Conservation (phyloP, 2,888 invertebrate genomes). For the Protophormia terraenovae region DNA sequence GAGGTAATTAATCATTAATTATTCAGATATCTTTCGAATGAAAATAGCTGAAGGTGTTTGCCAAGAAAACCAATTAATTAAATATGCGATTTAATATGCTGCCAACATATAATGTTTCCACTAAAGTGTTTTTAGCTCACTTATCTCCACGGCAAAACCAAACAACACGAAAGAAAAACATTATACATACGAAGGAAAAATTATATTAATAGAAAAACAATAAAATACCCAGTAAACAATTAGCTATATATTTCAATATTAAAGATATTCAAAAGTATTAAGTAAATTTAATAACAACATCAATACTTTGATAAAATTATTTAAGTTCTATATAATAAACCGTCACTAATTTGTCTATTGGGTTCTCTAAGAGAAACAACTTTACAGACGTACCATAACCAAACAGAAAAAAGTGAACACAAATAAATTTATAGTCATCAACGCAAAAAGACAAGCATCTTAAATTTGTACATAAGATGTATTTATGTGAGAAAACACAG, state of each 20-base stretch:
- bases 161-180: constrained; percentile 3
- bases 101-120: constrained; percentile 61
- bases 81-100: constrained; percentile 64
- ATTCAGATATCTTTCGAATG: constrained; percentile 66
- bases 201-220: neutral
- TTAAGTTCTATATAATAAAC: too few species aligned
- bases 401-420: neutral
- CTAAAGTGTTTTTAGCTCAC: constrained; percentile 6
- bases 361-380: neutral
- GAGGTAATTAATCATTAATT: constrained; percentile 77
- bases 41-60: constrained; percentile 71
- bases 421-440: constrained; percentile 43
- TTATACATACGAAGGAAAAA: neutral
- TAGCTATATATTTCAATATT: neutral
- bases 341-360: neutral
- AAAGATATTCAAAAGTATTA: neutral
- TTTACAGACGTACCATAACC: neutral
- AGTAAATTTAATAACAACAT: neutral
- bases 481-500: neutral
- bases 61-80: constrained; percentile 69
- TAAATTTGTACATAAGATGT: neutral
- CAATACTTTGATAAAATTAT: too few species aligned
- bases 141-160: neutral
- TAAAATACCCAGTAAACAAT: neutral
- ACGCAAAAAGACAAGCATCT: constrained; percentile 21